Conservation (phyloP, 2,888 invertebrate species). For the Cecidostiba fungosa region DNA sequence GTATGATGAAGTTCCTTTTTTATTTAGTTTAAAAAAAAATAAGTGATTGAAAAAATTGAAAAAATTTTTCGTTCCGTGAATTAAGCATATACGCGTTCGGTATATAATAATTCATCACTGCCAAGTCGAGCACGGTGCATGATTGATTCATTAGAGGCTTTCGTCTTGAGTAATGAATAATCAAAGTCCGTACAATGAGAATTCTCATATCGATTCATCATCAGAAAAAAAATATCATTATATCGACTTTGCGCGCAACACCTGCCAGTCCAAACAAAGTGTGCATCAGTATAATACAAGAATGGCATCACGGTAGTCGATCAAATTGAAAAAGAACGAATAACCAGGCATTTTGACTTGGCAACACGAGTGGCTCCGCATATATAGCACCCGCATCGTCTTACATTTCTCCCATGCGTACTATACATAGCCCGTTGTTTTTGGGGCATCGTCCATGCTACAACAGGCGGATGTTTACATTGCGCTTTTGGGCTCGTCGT, state of each 20-base stretch:
- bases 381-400: conserved; percentile 38
- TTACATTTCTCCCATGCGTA: not conserved
- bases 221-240: not conserved
- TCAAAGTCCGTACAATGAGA: not conserved
- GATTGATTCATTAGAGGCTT: conserved; percentile 1
- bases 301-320: not conserved
- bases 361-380: conserved; percentile 4
- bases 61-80: not conserved
- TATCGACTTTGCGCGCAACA: not conserved
- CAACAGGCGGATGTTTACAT: conserved; percentile 11
- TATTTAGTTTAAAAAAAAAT: not conserved
- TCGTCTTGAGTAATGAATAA: not conserved
- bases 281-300: not conserved
- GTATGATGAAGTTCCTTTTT: no score
- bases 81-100: not conserved
- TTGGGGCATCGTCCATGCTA: not conserved
- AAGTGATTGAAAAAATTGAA: not conserved
- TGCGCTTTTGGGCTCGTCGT: not conserved
- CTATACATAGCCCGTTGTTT: not conserved
- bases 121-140: not conserved
- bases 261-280: not conserved
- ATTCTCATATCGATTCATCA: not conserved
- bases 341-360: conserved; percentile 46
- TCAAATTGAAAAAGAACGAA: not conserved
- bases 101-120: not conserved